These are phyloP conservation scores for Sebastes nivosus DNA, from an alignment of 2,797 vertebrate genomes.

Conservation along the genomic window DNA sequence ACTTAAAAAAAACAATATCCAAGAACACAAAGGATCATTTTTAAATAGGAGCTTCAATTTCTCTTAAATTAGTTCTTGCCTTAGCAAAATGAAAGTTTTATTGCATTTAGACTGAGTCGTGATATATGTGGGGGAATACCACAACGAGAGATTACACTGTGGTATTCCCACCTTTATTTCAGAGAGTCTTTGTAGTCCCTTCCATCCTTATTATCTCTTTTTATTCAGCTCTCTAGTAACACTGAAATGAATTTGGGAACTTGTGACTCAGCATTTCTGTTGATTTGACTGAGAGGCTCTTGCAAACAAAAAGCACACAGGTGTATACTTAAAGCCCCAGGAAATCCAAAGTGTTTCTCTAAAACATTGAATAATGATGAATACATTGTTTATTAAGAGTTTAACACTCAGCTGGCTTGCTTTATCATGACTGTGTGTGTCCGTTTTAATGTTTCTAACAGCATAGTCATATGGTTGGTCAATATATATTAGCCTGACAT, in stretches of 20 bases:
- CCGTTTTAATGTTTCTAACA: not conserved
- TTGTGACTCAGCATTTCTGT: not conserved
- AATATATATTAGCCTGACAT: not conserved
- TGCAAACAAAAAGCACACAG: not conserved
- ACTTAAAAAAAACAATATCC: not conserved
- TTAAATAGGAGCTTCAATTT: not conserved
- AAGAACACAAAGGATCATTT: not conserved
- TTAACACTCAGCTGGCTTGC: not conserved
- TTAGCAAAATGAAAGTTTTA: not conserved
- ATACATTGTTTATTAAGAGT: not conserved
- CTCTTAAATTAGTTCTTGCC: slow-evolving; percentile 7
- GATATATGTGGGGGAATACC: not conserved
- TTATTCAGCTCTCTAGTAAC: not conserved
- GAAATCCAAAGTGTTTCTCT: not conserved
- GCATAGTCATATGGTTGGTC: not conserved
- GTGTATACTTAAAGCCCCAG: not conserved
- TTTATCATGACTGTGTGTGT: not conserved
- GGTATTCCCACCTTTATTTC: not conserved
- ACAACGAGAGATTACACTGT: not conserved
- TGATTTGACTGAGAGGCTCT: not conserved
- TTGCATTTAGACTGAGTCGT: not conserved
- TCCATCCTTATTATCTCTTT: not conserved
- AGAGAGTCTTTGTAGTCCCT: not conserved
- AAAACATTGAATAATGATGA: not conserved
- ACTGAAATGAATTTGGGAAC: not conserved